Evolutionary conservation across 1,140 invertebrate species (phyloP), one percentile per base, ranked within the genome.

Genomic region (Parapsyche elsis): DNA sequence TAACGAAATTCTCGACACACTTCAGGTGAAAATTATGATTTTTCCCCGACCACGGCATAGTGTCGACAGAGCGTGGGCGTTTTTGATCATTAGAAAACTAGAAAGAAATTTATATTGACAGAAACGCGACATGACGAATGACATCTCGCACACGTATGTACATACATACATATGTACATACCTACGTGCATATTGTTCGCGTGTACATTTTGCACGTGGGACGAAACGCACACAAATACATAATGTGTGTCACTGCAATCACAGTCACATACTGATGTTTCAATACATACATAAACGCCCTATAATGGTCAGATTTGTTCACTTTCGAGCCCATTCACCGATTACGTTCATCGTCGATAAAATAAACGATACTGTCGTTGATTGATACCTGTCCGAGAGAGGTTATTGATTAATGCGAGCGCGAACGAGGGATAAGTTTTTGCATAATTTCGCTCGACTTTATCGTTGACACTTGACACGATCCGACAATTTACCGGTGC

Each of bases 401-500:
- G n/a, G n/a, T n/a, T n/a, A 38, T 38, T 38, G 30, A 38, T n/a
- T n/a, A n/a, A n/a, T n/a, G n/a, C n/a, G n/a, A n/a, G n/a, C n/a
- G n/a, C 30, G 7, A 38, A 38, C 30, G 30, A 38, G 30, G 30
- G 30, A 38, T 38, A 38, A 38, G 30, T 38, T 38, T n/a, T 38
- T 53, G 21, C n/a, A 61, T 61, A 23, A 61, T 61, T 61, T 67
- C 21, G 30, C 44, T 10, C 38, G 23, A 53, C 14, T 73, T 73
- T 26, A 71, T 21, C 10, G 38, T 23, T 49, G 45, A 75, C 73
- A 75, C n/a, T 75, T 75, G 73, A 75, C 30, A 75, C 49, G 49
- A 49, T 57, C 45, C 44, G 23, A 57, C 45, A 75, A 74, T 74
- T 74, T 57, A 75, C 46, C 21, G 46, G 16, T 9, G 9, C 71